phyloP scores from a whole-genome alignment of 2,797 vertebrate species.

The Cheracebus regulus region DNA sequence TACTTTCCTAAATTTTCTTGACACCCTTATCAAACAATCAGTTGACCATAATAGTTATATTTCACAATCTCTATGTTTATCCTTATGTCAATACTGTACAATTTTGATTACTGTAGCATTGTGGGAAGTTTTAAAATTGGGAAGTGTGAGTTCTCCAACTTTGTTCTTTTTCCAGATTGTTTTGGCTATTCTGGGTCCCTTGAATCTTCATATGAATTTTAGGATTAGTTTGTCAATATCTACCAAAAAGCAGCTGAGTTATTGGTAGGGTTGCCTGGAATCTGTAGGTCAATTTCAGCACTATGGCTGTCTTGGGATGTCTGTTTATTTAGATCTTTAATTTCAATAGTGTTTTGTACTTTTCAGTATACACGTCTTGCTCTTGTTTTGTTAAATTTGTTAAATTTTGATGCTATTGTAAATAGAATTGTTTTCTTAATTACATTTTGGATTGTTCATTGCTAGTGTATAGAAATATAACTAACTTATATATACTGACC shows the following conservation, averaged over 20 bases:
- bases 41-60: neutral
- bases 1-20: slow-evolving; percentile 13
- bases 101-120: slow-evolving; percentile 42
- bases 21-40: neutral
- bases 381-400: slow-evolving; percentile 21
- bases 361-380: neutral
- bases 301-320: neutral
- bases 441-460: neutral
- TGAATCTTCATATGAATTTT: slow-evolving; percentile 41
- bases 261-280: slow-evolving; percentile 28
- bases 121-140: slow-evolving; percentile 17
- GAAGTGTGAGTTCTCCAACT: neutral
- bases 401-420: neutral
- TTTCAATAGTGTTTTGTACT: neutral
- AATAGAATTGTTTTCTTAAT: slow-evolving; percentile 24
- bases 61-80: neutral
- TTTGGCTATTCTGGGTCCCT: slow-evolving; percentile 22
- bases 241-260: neutral
- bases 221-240: slow-evolving; percentile 30
- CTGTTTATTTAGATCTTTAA: slow-evolving; percentile 42
- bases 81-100: neutral
- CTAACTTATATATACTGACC: neutral
- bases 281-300: neutral
- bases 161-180: slow-evolving; percentile 6
- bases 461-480: neutral